Conservation (phyloP, 2,797 vertebrate species). For the Philypnodon macrostomus region DNA sequence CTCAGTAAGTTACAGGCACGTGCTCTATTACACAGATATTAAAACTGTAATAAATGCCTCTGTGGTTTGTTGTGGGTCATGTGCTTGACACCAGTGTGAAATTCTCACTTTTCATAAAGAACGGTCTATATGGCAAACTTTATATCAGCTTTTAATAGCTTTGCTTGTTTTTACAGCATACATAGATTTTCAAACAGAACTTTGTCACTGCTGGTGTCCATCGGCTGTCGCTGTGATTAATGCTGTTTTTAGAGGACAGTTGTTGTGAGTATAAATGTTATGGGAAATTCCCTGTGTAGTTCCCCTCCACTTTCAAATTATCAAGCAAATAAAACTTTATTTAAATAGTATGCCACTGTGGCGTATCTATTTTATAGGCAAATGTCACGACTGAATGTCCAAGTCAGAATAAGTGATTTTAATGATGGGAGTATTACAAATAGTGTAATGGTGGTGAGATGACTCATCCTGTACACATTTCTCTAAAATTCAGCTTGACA, state of each 20-base stretch:
- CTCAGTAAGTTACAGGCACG: background rate
- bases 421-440: background rate
- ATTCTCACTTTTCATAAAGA: background rate
- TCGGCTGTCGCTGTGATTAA: background rate
- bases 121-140: background rate
- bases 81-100: constrained; percentile 8
- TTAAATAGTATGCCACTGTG: background rate
- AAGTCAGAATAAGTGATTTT: background rate
- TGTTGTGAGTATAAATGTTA: constrained; percentile 1
- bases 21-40: constrained; percentile 4
- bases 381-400: background rate
- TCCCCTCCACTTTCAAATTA: background rate
- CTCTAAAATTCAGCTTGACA: constrained; percentile 1
- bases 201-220: background rate
- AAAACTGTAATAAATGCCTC: background rate
- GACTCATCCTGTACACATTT: constrained; percentile 4
- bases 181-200: background rate
- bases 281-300: constrained; percentile 2
- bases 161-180: constrained; percentile 1
- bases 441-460: constrained; percentile 6
- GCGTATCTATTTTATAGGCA: background rate
- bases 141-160: background rate
- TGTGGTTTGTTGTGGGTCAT: constrained; percentile 1
- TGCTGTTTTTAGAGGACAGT: background rate
- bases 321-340: background rate